Evolutionary conservation across 1,140 invertebrate species (phyloP).

Genomic region (Sycophaga agraensis): DNA sequence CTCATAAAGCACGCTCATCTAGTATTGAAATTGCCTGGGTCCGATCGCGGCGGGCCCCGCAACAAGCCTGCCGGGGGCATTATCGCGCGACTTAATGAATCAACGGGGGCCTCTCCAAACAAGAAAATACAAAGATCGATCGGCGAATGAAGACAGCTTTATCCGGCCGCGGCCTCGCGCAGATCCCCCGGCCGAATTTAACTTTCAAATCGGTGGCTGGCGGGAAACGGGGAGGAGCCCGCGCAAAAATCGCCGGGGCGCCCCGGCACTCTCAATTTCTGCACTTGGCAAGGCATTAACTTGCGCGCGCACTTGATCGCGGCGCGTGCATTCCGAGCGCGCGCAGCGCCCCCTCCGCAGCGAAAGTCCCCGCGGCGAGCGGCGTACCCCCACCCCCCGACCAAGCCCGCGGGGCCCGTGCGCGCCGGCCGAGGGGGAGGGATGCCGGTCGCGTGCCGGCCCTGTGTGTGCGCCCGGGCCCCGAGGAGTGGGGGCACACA

Average conservation of each 20-base stretch:
- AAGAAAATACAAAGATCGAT: neutral
- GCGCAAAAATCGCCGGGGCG: conserved; percentile 8
- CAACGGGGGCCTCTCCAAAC: conserved; percentile 17
- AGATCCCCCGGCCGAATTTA: neutral
- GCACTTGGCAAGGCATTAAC: neutral
- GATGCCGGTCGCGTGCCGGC: conserved; percentile 30
- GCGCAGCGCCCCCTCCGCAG: neutral
- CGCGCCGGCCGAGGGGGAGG: conserved; percentile 2
- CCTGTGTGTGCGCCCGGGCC: conserved; percentile 19
- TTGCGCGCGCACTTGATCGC: conserved; percentile 20
- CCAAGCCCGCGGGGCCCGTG: no score
- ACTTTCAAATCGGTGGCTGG: conserved; percentile 27
- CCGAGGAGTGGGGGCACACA: neutral
- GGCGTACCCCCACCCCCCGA: neutral
- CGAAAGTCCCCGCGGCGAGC: conserved; percentile 12
- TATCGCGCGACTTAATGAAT: conserved; percentile 12
- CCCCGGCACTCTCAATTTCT: conserved; percentile 13
- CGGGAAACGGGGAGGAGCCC: no score
- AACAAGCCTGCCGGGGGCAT: neutral
- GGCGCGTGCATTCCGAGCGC: conserved; percentile 9
- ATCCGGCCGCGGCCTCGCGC: neutral
- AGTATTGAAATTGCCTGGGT: no score
- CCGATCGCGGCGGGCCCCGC: no score
- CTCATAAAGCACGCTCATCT: no score
- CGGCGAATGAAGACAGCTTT: conserved; percentile 4